Percentiles rank a stretch among this genome's conserved stretches.
Conservation (phyloP, 2,888 invertebrate genomes). For the Ligdia adustata region DNA sequence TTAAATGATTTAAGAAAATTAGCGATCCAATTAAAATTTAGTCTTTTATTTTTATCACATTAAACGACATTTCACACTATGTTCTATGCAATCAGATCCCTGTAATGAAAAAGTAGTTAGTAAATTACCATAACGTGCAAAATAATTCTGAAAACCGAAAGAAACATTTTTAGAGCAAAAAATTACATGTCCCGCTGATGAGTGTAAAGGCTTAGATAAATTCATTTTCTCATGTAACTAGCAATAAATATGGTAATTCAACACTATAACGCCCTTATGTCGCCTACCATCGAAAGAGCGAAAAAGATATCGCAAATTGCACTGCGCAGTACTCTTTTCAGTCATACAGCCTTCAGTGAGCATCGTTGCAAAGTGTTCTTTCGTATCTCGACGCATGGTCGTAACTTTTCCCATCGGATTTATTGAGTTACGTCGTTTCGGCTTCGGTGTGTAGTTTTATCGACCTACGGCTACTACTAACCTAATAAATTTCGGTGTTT, state of each 20-base stretch:
- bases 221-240: constrained; percentile 78
- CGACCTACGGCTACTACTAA: constrained; percentile 84
- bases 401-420: constrained; percentile 64
- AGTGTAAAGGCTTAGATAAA: constrained; percentile 72
- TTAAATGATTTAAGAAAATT: too few species aligned
- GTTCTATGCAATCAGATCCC: too few species aligned
- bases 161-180: too few species aligned
- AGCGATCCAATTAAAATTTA: too few species aligned
- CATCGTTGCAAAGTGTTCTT: constrained; percentile 68
- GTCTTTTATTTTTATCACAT: too few species aligned
- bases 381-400: constrained; percentile 66
- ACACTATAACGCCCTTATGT: constrained; percentile 82
- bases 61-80: too few species aligned
- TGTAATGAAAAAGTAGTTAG: too few species aligned
- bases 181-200: constrained; percentile 54
- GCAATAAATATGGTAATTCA: constrained; percentile 83
- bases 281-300: constrained; percentile 80
- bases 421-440: constrained; percentile 71
- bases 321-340: constrained; percentile 82
- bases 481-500: constrained; percentile 84
- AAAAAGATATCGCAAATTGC: constrained; percentile 83
- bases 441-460: constrained; percentile 71
- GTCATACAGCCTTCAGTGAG: constrained; percentile 68
- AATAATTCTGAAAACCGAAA: too few species aligned
- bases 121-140: too few species aligned